Evolutionary conservation across 2,888 invertebrate genomes (phyloP).

Genomic region (Lottia scabra): DNA sequence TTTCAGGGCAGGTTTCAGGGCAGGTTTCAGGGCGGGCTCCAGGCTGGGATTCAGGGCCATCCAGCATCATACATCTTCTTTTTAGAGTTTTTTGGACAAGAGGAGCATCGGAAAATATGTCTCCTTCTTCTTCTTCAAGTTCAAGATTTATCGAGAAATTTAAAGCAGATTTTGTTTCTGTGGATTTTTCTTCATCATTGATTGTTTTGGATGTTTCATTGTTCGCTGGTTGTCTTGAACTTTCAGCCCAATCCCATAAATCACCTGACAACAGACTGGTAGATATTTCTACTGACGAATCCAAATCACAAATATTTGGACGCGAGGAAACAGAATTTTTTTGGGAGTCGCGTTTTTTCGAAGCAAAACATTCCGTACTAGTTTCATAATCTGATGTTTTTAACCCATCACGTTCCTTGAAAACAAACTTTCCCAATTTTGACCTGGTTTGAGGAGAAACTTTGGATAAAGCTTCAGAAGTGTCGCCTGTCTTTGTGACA

Average conservation of each 20-base stretch:
- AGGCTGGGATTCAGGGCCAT: not conserved
- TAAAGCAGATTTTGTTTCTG: not conserved
- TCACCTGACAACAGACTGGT: slow-evolving; percentile 35
- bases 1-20: too few relatives aligned
- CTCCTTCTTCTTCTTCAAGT: not conserved
- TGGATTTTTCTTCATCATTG: not conserved
- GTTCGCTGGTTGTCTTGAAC: not conserved
- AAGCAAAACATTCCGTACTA: not conserved
- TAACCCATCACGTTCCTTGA: slow-evolving; percentile 25
- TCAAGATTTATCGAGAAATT: not conserved
- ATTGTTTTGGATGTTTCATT: not conserved
- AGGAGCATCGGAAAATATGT: not conserved
- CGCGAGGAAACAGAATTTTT: too few relatives aligned
- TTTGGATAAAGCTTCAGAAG: not conserved
- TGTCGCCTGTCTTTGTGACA: too few relatives aligned
- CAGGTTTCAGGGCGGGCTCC: too few relatives aligned
- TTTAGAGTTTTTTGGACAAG: not conserved
- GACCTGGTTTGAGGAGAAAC: slow-evolving; percentile 35
- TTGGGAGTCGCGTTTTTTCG: too few relatives aligned
- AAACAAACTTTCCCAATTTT: slow-evolving; percentile 41
- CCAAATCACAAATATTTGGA: slow-evolving; percentile 3
- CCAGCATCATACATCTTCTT: not conserved
- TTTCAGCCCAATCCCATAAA: slow-evolving; percentile 27
- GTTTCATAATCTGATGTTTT: not conserved
- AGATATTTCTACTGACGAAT: slow-evolving; percentile 24